Evolutionary conservation across 2,888 invertebrate genomes (phyloP).

Genomic region (Drosophila engyochracea): DNA sequence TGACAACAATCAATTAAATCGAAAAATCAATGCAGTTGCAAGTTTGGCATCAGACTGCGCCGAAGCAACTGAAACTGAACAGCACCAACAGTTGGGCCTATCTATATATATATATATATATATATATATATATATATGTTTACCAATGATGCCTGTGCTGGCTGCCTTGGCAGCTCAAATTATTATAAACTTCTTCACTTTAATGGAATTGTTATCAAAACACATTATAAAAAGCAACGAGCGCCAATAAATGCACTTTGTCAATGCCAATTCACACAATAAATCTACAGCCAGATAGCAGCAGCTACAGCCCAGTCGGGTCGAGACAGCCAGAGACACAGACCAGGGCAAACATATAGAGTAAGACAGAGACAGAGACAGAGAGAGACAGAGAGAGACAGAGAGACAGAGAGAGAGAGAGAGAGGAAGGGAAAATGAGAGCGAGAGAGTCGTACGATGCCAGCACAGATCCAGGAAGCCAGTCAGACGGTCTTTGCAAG

Average conservation of each 20-base stretch:
- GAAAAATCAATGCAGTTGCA: constrained; percentile 69
- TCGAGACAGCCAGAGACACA: neutral
- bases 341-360: neutral
- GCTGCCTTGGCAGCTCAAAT: constrained; percentile 67
- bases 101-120: neutral
- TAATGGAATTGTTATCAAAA: constrained; percentile 84
- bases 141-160: constrained; percentile 4
- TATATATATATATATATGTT: neutral
- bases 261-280: constrained; percentile 84
- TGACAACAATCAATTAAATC: constrained; percentile 79
- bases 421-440: neutral
- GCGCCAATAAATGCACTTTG: constrained; percentile 83
- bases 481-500: constrained; percentile 49
- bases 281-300: constrained; percentile 83
- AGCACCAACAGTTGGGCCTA: neutral
- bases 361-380: neutral
- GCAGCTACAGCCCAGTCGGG: constrained; percentile 30
- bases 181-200: constrained; percentile 83
- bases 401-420: neutral
- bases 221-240: constrained; percentile 73
- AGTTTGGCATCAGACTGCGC: constrained; percentile 63
- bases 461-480: constrained; percentile 62
- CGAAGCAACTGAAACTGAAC: constrained; percentile 47
- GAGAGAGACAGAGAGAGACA: neutral
- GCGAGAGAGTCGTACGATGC: constrained; percentile 12